phyloP scores from a whole-genome alignment of 2,113 vertebrate species.

The Coreoperca whiteheadi region DNA sequence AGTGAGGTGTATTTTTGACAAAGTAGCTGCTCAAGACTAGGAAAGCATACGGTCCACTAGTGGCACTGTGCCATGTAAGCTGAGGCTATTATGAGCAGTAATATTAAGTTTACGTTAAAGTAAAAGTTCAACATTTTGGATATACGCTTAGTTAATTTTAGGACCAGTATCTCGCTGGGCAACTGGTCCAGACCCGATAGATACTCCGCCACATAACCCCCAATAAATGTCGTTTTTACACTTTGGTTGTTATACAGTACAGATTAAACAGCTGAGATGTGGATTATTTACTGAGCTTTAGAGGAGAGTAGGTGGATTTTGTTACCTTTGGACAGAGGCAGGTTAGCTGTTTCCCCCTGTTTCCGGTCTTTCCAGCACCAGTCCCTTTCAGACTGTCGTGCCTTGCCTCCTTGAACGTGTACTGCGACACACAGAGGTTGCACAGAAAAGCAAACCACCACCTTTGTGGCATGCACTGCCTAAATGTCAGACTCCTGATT shows the following conservation, averaged over 20 bases:
- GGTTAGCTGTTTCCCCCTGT: no score
- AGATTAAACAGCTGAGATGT: no score
- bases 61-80: background rate
- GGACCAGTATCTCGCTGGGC: background rate
- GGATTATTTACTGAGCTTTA: no score
- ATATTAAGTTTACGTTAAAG: background rate
- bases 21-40: no score
- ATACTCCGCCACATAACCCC: background rate
- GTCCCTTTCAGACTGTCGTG: conserved; percentile 1
- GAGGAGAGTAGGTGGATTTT: no score
- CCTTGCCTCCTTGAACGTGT: background rate
- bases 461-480: conserved; percentile 58
- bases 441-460: conserved; percentile 63
- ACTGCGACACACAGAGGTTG: conserved; percentile 25
- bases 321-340: no score
- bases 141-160: no score
- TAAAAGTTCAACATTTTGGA: no score
- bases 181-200: background rate
- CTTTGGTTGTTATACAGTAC: no score
- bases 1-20: no score
- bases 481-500: conserved; percentile 77
- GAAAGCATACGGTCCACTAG: background rate
- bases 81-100: background rate
- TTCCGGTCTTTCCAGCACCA: background rate
- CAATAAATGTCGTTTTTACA: no score